These are phyloP conservation scores for Craseonycteris thonglongyai DNA, from an alignment of 2,113 vertebrate species.

Conservation along the genomic window DNA sequence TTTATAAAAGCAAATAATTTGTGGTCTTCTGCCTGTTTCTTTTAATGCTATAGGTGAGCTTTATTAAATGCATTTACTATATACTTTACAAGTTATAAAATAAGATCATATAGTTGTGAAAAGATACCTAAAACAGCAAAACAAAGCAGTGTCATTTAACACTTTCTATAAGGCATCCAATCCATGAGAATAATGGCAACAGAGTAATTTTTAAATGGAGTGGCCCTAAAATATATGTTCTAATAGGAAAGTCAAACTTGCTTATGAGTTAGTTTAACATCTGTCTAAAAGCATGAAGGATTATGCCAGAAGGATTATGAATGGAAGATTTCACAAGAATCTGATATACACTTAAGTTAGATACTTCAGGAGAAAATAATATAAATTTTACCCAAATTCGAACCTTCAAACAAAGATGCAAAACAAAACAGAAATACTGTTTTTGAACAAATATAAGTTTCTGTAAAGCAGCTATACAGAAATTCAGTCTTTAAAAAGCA, in stretches of 20 bases:
- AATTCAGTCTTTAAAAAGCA: conserved; percentile 3
- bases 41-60: background rate
- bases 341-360: background rate
- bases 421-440: conserved; percentile 6
- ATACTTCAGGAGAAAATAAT: background rate
- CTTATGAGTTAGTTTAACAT: background rate
- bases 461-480: background rate
- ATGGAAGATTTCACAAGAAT: conserved; percentile 11
- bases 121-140: conserved; percentile 7
- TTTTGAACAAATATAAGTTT: background rate
- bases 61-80: conserved; percentile 22
- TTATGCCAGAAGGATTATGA: background rate
- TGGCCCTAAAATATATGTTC: background rate
- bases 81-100: background rate
- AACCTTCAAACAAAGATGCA: background rate
- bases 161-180: background rate
- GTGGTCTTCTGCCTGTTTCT: background rate
- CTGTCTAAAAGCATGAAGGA: conserved; percentile 35
- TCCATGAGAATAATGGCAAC: background rate
- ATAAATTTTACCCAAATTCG: background rate
- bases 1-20: background rate
- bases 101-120: background rate
- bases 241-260: background rate
- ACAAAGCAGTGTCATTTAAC: background rate
- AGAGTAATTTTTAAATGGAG: conserved; percentile 7